These are phyloP conservation scores for Ochotona princeps DNA, from an alignment of 2,113 vertebrate genomes.

Conservation along the genomic window DNA sequence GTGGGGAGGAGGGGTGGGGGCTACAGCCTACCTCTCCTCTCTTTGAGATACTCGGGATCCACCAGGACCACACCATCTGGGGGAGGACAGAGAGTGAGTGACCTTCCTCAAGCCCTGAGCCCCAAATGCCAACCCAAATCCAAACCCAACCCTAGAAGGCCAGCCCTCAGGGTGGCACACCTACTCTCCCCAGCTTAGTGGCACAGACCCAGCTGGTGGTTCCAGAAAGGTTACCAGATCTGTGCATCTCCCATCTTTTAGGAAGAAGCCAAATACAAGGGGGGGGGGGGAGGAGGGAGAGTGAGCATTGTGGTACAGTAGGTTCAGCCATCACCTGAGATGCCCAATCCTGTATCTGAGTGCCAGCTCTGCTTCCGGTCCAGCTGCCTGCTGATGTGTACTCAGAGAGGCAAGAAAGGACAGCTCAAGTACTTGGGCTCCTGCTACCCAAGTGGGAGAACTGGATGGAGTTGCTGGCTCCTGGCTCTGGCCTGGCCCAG, in stretches of 20 bases:
- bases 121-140: not conserved
- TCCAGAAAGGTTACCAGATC: not conserved
- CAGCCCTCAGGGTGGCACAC: not conserved
- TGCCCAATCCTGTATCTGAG: too few species aligned
- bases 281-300: too few species aligned
- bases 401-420: too few species aligned
- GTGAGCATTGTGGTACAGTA: too few species aligned
- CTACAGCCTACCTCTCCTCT: slow-evolving; percentile 92
- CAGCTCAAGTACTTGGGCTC: too few species aligned
- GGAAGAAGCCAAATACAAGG: not conserved
- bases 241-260: not conserved
- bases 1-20: not conserved
- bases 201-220: not conserved
- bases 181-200: not conserved
- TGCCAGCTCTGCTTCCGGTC: too few species aligned
- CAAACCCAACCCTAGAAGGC: not conserved
- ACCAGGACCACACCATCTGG: slow-evolving; percentile 96
- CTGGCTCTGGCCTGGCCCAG: too few species aligned
- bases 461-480: too few species aligned
- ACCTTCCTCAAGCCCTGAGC: not conserved
- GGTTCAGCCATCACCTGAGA: too few species aligned
- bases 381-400: too few species aligned
- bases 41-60: slow-evolving; percentile 97
- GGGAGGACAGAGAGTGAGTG: slow-evolving; percentile 37
- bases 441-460: too few species aligned